Base-by-base conservation (phyloP, 2,888 invertebrate genomes). In the Lithophane semibrunnea region DNA sequence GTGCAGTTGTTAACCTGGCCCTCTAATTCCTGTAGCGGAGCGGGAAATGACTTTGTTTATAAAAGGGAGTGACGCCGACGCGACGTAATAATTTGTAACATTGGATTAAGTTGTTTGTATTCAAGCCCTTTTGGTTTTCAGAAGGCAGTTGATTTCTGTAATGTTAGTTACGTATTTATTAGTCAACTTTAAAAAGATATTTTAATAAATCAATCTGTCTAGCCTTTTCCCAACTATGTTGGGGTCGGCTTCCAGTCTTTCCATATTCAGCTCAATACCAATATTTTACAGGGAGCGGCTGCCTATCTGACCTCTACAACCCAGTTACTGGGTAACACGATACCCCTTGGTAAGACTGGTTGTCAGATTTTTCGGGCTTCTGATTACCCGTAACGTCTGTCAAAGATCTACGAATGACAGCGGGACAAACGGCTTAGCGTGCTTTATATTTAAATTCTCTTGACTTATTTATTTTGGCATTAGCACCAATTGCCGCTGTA, bases 31-130 rank as follows among this genome's bases (percentile, higher is more conserved):
- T 72, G 21, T 61, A 79, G 67, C 68, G 73, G 29, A 52, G 69
- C 58, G 58, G 80, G 83, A 86, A 88, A 86, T 86, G 74, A 79
- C 77, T 83, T 79, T 83, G 71, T 87, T 77, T 83, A 65, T 83
- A 72, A 72, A 74, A 73, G 76, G 64, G 58, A 75, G 61, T 66
- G 54, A 77, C 68, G 64, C 42, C 42, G 52, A 69, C 52, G 63
- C 42, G 52, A 69, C 52, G 63, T 58, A 75, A 77, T 78, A 69
- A 86, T 83, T 83, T 86, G 80, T 77, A 58, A 67, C 68, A 70
- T 79, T 67, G 67, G 70, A 75, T 72, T 66, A 72, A 54, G 49
- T 24, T 78, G 5, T 61, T 13, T 24, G 21, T 61, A 52, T 75
- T 71, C 42, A 49, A 56, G 2, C 12, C 13, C 24, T 56, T 69